Evolutionary conservation across 2,113 vertebrate species (phyloP).

Genomic region (Chionomys nivalis): DNA sequence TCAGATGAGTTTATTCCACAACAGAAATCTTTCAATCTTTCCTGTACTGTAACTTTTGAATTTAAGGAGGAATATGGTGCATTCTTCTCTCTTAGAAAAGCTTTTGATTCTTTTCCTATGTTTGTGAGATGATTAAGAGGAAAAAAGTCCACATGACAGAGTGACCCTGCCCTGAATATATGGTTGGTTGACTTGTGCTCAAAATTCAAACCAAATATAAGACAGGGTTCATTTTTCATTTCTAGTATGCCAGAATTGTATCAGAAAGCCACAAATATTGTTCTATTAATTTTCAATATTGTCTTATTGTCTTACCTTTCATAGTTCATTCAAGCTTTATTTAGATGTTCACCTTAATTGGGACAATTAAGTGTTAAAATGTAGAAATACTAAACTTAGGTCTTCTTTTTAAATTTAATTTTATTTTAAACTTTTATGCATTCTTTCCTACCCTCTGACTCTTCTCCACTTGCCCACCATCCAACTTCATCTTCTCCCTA

Average conservation of each 20-base stretch:
- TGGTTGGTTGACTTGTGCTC: background rate
- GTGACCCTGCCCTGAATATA: background rate
- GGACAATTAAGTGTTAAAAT: background rate
- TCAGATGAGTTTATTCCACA: background rate
- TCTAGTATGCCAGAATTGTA: background rate
- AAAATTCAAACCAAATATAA: background rate
- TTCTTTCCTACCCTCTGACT: background rate
- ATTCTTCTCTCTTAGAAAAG: background rate
- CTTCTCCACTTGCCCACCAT: too few species aligned
- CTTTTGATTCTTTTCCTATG: background rate
- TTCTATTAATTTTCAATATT: background rate
- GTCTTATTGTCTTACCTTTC: background rate
- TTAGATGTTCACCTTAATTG: background rate
- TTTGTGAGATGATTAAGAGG: background rate
- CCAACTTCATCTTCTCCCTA: background rate
- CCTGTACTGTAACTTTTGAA: background rate
- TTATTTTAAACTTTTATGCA: background rate
- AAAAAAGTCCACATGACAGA: background rate
- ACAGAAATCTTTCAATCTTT: background rate
- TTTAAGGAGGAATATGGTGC: background rate
- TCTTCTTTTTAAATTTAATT: background rate
- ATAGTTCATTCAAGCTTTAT: background rate
- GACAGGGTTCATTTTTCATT: background rate
- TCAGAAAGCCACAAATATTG: background rate
- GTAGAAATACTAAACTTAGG: background rate